Evolutionary conservation across 2,888 invertebrate genomes (phyloP), one percentile per base, ranked within the genome.

Genomic region (Myopa tessellatipennis): DNA sequence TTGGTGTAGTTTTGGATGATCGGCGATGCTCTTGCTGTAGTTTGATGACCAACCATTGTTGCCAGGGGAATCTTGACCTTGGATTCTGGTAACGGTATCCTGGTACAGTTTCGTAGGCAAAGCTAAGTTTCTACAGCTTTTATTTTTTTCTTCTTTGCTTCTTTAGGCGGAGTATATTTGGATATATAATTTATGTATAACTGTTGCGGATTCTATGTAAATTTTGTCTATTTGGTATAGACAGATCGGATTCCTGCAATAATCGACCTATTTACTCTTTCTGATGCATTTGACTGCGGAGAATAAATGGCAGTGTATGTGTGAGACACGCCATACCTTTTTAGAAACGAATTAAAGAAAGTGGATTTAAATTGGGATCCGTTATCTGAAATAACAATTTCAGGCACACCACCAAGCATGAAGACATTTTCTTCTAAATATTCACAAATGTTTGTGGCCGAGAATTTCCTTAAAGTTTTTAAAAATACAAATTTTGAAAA

Each of bases 281-380:
- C 77, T 0, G 79, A 80, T 0, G 76, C 78, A 45, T 82, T 79
- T 1, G 79, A 76, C 18, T 80, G 78, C 0, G 79, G 78, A 10
- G 74, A 73, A 18, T 79, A 79, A 8, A 78, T 70, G 0, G 77
- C 80, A 4, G 78, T 79, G n/a, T 76, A 77, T 5, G 79, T 18
- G 34, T 79, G 80, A n/a, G 61, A 72, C 4, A 79, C 61, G 1
- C 79, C 80, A 68, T 77, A 80, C 69, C 73, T 77, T 1, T 4
- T 3, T 14, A 78, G 40, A 26, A 79, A 77, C 12, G 4, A 50
- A n/a, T 69, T 10, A 60, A 77, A 78, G 18, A 45, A 12, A 3
- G 26, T 26, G 0, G 80, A 78, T 8, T 74, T 61, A 34, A 79
- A 80, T 38, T 79, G 78, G 3, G 75, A 18, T 3, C 78, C 78